Evolutionary conservation across 2,113 vertebrate species (phyloP).

Genomic region (Cacatua alba): DNA sequence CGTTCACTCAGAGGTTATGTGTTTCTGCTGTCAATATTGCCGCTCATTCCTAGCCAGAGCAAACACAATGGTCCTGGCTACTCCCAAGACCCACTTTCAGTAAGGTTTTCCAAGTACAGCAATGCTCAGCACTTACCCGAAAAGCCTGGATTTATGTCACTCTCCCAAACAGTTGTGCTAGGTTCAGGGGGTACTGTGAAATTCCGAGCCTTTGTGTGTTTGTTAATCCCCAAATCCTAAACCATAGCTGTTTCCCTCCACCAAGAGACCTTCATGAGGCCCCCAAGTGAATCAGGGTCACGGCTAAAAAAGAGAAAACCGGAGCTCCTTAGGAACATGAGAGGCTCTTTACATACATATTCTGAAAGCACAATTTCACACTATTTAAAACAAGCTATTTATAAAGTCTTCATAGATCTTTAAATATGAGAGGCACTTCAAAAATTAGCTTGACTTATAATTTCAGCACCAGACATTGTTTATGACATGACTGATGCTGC

Average conservation of each 20-base stretch:
- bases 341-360: background rate
- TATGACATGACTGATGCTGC: background rate
- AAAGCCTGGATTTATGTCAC: background rate
- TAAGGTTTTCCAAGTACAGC: background rate
- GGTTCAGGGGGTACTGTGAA: background rate
- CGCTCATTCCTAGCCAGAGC: background rate
- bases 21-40: background rate
- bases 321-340: background rate
- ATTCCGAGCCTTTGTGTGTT: background rate
- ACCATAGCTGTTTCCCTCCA: background rate
- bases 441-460: background rate
- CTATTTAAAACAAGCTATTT: constrained; percentile 55
- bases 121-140: background rate
- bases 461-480: background rate
- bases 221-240: background rate
- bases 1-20: background rate
- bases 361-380: background rate
- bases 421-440: constrained; percentile 15
- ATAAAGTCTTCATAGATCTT: constrained; percentile 30
- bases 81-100: background rate
- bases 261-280: background rate
- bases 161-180: background rate
- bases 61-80: background rate
- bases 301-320: constrained; percentile 23
- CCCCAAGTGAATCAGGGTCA: background rate